Evolutionary conservation across 2,888 invertebrate genomes (phyloP).

Genomic region (Scaeva pyrastri): DNA sequence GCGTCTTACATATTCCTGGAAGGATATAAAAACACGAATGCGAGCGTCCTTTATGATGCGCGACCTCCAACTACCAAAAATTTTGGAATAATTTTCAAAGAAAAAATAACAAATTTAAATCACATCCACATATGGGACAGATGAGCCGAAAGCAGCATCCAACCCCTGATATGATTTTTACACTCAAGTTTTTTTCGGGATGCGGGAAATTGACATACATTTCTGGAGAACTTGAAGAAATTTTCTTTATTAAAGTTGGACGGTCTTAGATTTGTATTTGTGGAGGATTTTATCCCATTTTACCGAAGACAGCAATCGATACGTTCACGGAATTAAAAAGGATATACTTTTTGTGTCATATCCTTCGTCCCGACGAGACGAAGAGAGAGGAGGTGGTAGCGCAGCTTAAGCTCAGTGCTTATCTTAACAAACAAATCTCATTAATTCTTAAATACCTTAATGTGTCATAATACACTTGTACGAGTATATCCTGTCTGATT

Average conservation of each 20-base stretch:
- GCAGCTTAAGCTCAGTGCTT: neutral
- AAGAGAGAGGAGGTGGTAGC: neutral
- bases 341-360: no score
- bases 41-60: conserved; percentile 75
- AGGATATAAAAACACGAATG: conserved; percentile 46
- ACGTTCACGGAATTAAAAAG: neutral
- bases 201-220: neutral
- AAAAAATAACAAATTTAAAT: conserved; percentile 69
- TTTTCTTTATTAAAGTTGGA: neutral
- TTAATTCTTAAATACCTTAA: conserved; percentile 8
- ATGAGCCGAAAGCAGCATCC: conserved; percentile 22
- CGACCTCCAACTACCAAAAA: conserved; percentile 45
- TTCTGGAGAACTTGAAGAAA: neutral
- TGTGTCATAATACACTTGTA: conserved; percentile 23
- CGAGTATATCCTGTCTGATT: neutral
- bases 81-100: conserved; percentile 13
- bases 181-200: neutral
- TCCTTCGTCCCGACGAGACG: no score
- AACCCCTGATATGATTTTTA: neutral
- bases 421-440: conserved; percentile 1
- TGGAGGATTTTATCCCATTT: neutral
- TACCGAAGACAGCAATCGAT: no score
- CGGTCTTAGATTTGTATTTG: neutral
- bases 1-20: conserved; percentile 52
- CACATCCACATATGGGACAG: conserved; percentile 63